Evolutionary conservation across 2,113 vertebrate genomes (phyloP), one percentile per base, ranked within the genome.

Genomic region (Microtus montanus): DNA sequence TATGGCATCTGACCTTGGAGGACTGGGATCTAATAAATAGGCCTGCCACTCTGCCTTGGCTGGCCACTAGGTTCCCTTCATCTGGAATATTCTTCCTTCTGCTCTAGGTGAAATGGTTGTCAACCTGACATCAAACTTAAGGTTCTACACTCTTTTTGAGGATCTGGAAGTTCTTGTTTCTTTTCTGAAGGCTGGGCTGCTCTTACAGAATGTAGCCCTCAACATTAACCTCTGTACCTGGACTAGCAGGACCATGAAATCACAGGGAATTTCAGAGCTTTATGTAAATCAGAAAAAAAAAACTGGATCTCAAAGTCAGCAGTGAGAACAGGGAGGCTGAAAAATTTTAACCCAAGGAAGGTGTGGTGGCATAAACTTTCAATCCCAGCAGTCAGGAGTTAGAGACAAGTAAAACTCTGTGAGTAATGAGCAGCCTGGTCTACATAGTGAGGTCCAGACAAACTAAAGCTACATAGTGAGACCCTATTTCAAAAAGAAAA

Each of bases 201-300:
- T 83, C n/a, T 19, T 26, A 41, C 22, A 63, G n/a, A 19, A 9
- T 14, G 58, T 84, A 47, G 19, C 13, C 64, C 28, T 44, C 73
- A 71, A 30, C 7, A 41, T 35, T 19, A 80, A 38, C 7, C 26
- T n/a, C 52, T 35, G 19, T 5, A 33, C 5, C n/a, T 26, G 77
- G 66, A 63, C 15, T 41, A 52, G 24, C 12, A 26, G 33, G 38
- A 14, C 22, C 10, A 66, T 30, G 9, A 47, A 86, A 19, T 58
- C 26, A 10, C 41, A 35, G 26, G n/a, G 35, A 11, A 61, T 82
- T 94, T 86, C n/a, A 47, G 38, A 89, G 52, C 19, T 83, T 93
- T 68, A 4, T 83, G 77, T 75, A 73, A 87, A 78, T 26, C 41
- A 80, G 49, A 38, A 92, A 97, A 58, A 38, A 92, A 97, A 52